Evolutionary conservation across 2,113 vertebrate species (phyloP).

Genomic region (Alexandromys fortis): DNA sequence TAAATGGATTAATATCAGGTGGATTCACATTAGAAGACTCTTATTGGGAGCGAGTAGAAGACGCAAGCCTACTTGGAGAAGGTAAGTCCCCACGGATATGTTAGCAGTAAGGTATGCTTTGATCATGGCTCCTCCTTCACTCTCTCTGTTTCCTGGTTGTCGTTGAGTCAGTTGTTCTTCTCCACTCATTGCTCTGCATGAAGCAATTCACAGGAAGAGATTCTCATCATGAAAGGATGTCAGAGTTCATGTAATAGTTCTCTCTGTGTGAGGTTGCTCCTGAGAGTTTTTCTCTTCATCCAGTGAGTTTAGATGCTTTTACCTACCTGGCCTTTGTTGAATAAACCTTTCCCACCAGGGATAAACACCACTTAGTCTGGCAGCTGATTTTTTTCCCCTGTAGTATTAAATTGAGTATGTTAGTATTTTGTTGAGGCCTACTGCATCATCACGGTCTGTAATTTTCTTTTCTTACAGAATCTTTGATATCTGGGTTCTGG

Average conservation of each 20-base stretch:
- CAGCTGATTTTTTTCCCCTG: too few relatives aligned
- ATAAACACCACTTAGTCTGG: too few relatives aligned
- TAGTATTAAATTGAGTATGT: too few relatives aligned
- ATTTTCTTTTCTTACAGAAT: too few relatives aligned
- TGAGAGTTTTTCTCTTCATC: too few relatives aligned
- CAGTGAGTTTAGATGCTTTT: too few relatives aligned
- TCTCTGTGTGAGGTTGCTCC: background rate
- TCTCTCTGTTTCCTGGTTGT: background rate
- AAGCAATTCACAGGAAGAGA: background rate
- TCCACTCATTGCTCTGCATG: background rate
- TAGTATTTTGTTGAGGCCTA: too few relatives aligned
- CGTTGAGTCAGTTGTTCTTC: background rate
- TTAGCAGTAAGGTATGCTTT: background rate
- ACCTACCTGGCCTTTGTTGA: too few relatives aligned
- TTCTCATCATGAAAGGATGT: background rate
- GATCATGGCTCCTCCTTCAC: background rate
- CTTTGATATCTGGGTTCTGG: too few relatives aligned
- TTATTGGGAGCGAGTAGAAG: background rate
- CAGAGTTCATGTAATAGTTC: too few relatives aligned
- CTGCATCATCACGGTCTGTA: too few relatives aligned
- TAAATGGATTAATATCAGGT: background rate
- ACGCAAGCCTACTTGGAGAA: background rate
- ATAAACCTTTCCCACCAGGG: too few relatives aligned
- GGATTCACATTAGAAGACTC: background rate
- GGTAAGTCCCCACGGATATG: accelerated